Percentiles rank a stretch among this genome's conserved stretches.
Conservation (phyloP, 2,888 invertebrate genomes). For the Dorcus parallelipipedus region DNA sequence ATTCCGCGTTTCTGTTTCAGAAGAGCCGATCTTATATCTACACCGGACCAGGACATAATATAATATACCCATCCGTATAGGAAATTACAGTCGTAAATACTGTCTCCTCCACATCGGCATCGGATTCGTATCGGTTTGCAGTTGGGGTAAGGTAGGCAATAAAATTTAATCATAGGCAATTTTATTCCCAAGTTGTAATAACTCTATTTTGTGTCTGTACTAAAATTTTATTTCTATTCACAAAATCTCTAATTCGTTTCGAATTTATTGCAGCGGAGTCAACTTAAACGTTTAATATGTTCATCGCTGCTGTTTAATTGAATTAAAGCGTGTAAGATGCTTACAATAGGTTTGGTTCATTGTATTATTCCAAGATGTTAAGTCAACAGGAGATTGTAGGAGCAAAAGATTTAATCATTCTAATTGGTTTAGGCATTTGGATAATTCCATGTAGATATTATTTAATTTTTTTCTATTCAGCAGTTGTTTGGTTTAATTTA, state of each 20-base stretch:
- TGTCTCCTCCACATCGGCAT: slow-evolving; percentile 12
- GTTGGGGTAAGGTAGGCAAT: not conserved
- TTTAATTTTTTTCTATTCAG: no score
- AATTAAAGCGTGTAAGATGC: no score
- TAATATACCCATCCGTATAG: slow-evolving; percentile 24
- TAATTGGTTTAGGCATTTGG: no score
- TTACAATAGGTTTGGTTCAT: no score
- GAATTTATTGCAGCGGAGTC: not conserved
- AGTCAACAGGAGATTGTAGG: no score
- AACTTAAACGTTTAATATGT: not conserved
- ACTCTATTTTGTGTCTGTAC: not conserved
- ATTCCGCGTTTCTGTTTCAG: slow-evolving; percentile 2
- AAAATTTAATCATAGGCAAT: not conserved
- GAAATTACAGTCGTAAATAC: slow-evolving; percentile 29
- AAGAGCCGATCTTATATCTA: slow-evolving; percentile 18
- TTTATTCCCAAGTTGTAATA: not conserved
- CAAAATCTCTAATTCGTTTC: not conserved
- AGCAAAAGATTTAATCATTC: no score
- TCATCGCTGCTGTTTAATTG: no score
- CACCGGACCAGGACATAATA: slow-evolving; percentile 19
- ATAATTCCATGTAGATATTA: no score
- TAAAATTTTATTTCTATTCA: not conserved
- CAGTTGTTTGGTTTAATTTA: no score
- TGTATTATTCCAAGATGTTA: no score
- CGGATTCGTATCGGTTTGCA: slow-evolving; percentile 11